Base-by-base conservation (phyloP, 2,113 vertebrate genomes). In the Anoura caudifer region DNA sequence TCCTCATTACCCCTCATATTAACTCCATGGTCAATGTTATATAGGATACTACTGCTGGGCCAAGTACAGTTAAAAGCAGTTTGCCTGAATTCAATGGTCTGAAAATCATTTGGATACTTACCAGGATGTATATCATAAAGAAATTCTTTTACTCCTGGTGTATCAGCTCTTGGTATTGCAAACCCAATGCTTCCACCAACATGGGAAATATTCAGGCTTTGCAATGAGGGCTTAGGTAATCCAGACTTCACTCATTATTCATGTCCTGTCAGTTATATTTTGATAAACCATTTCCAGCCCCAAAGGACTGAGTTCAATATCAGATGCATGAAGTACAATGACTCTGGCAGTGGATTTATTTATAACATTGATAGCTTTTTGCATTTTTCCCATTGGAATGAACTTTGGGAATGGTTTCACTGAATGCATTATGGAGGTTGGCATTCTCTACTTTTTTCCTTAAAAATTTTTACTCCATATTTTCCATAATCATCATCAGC, bases 401-500 rank as follows among this genome's bases (percentile, higher is more conserved):
- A 94, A 98, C 98, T 98, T 99, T 99, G 63, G 99, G 99, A 38
- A 99, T 98, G 0, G 98, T 99, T 98, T 99, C 98, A 0, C 99
- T 99, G 95, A 99, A 99, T 67, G 99, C 98, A 76, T 99, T 98
- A 90, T 99, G 99, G n/a, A 99, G 98, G 0, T 98, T 98, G 4
- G 96, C 98, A 54, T 1, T 20, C 81, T 99, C 99, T 52, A 99
- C n/a, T 98, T 70, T 98, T 95, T 95, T 99, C 99, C 95, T 98
- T 99, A 95, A 99, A 99, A 70, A 94, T 95, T 93, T 99, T 99
- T 73, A 99, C 99, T 76, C 98, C 98, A 0, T 99, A 99, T 98
- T 99, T 99, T 24, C 99, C 99, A 3, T 99, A 99, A 94, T 99
- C 99, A n/a, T 99, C 99, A 41, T 98, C 99, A 0, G 98, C 98